These are phyloP conservation scores for Aplodontia rufa DNA, from an alignment of 2,113 vertebrate genomes.

Conservation along the genomic window DNA sequence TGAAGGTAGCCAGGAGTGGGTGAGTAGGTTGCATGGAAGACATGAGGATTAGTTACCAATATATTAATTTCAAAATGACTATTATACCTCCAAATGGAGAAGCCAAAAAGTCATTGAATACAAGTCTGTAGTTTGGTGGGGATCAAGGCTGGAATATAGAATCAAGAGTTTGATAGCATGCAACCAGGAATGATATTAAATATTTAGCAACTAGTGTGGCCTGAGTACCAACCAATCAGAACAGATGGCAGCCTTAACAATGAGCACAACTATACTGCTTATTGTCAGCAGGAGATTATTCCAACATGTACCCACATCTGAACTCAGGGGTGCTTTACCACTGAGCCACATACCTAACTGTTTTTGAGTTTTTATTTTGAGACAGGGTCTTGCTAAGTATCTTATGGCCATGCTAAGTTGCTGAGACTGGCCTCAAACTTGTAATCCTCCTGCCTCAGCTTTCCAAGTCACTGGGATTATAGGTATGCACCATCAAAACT, in stretches of 20 bases:
- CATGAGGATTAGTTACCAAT: background rate
- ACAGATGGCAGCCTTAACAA: background rate
- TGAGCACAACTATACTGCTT: background rate
- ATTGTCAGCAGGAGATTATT: background rate
- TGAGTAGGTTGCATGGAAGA: background rate
- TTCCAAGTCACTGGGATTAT: too few species aligned
- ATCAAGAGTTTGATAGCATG: background rate
- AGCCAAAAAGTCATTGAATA: background rate
- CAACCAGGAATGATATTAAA: constrained; percentile 1
- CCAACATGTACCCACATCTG: background rate
- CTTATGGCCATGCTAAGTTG: too few species aligned
- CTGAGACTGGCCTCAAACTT: background rate
- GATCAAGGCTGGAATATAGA: background rate
- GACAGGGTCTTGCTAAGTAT: too few species aligned
- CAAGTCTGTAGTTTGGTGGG: background rate
- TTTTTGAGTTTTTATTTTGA: too few species aligned
- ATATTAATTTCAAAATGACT: background rate
- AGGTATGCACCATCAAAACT: too few species aligned
- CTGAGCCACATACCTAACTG: too few species aligned
- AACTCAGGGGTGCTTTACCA: too few species aligned
- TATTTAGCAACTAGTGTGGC: background rate
- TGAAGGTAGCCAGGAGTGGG: background rate
- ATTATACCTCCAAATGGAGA: background rate
- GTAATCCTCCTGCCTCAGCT: too few species aligned
- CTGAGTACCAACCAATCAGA: background rate